Base-by-base conservation (phyloP, 2,797 vertebrate species). In the Silurus aristotelis region DNA sequence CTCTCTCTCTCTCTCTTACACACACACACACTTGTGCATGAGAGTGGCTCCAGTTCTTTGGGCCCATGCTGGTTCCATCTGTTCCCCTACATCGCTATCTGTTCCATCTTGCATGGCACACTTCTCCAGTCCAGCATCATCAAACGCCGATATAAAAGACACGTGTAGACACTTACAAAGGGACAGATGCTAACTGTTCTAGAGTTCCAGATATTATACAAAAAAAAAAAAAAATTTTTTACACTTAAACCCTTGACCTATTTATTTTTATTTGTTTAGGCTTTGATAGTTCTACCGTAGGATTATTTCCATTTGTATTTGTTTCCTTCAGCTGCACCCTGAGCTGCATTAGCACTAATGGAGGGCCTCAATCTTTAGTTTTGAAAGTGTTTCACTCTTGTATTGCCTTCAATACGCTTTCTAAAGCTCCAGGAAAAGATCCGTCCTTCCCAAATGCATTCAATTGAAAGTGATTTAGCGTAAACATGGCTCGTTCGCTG, bases 51-150 rank as follows among this genome's bases (percentile, higher is more conserved):
- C 58, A 75, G 84, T 81, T 64, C 48, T 73, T 55, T 64, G 58
- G 27, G 77, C 56, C 52, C 25, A 52, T 46, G 43, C 58, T 71
- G 78, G 20, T 85, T 80, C 84, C 67, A 60, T 68, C 83, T 78
- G 75, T 58, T 70, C n/a, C 52, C 22, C 52, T 10, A 8, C 75
- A 61, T 7, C 19, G 8, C 75, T 48, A 31, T 84, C 66, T 79
- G 58, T 38, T 52, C 58, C 43, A 25, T 17, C 43, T 52, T 19
- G 13, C 55, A 13, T 7, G 25, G 5, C 27, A 77, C 55, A 60
- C 27, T 52, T 73, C 48, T 68, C 77, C 38, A 67, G 14, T 68
- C 79, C 75, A 20, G 55, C 27, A 58, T 77, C 75, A 77, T 77
- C 55, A 77, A 77, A 20, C 17, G 5, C 55, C 20, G 19, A 27